Conservation (phyloP, 2,113 vertebrate genomes). For the Bambusicola thoracicus region DNA sequence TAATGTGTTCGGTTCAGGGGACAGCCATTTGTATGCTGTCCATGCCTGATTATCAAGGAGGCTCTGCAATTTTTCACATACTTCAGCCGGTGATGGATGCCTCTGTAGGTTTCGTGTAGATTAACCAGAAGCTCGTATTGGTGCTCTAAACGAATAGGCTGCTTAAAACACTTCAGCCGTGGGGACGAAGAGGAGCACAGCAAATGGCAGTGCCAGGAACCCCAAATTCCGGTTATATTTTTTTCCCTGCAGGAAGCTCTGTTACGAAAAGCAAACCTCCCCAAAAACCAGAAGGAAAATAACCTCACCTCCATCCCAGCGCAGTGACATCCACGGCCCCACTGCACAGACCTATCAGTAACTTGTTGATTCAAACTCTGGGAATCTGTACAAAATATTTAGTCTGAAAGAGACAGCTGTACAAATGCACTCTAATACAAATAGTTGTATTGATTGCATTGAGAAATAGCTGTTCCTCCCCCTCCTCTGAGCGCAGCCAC, state of each 20-base stretch:
- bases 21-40: background rate
- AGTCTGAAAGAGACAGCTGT: background rate
- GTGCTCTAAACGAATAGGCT: background rate
- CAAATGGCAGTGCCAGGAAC: background rate
- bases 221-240: background rate
- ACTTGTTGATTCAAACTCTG: conserved; percentile 32
- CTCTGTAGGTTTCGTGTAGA: background rate
- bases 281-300: background rate
- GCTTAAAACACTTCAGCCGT: background rate
- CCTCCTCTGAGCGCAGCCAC: background rate
- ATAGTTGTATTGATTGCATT: conserved; percentile 12
- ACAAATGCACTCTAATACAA: background rate
- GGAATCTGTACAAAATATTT: background rate
- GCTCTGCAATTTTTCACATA: background rate
- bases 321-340: background rate
- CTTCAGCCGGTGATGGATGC: background rate
- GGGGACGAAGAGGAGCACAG: background rate
- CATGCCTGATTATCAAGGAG: background rate
- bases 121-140: background rate
- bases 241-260: background rate
- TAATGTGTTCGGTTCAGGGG: background rate
- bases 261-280: background rate
- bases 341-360: background rate
- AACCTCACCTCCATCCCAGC: background rate
- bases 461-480: background rate